phyloP scores from a whole-genome alignment of 1,140 invertebrate genomes.

The Drosophila jambulina region DNA sequence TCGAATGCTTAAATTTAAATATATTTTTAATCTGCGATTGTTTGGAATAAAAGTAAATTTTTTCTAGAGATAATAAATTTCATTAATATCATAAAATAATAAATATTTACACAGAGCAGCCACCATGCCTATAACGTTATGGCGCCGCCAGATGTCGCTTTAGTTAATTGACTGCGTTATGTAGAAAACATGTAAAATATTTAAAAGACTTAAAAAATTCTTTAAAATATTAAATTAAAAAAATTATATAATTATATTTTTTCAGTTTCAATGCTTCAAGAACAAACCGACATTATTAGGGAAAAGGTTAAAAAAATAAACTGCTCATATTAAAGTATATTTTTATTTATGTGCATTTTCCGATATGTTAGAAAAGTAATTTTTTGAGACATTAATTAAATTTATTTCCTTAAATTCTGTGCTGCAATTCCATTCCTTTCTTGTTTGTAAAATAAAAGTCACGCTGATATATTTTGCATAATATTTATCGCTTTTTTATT shows the following conservation, averaged over 20 bases:
- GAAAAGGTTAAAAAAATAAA: too few species aligned
- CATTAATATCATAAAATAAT: background rate
- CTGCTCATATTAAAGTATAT: too few species aligned
- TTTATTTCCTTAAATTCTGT: background rate
- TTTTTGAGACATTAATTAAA: background rate
- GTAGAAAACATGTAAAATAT: background rate
- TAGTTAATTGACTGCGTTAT: background rate
- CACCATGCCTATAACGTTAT: too few species aligned
- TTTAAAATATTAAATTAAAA: background rate
- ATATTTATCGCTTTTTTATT: conserved; percentile 73
- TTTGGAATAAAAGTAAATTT: background rate
- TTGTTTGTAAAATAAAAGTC: conserved; percentile 9
- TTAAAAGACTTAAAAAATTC: background rate
- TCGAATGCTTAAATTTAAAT: background rate
- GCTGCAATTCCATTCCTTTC: background rate
- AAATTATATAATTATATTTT: too few species aligned
- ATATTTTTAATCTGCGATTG: background rate
- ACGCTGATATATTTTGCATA: conserved; percentile 71
- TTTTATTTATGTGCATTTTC: too few species aligned
- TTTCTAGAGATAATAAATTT: background rate
- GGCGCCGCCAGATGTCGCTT: background rate
- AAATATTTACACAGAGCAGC: background rate
- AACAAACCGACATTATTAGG: too few species aligned
- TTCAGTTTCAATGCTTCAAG: too few species aligned
- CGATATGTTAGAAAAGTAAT: too few species aligned